Conservation (phyloP, 2,888 invertebrate genomes). For the Drosophila pseudotakahashii region DNA sequence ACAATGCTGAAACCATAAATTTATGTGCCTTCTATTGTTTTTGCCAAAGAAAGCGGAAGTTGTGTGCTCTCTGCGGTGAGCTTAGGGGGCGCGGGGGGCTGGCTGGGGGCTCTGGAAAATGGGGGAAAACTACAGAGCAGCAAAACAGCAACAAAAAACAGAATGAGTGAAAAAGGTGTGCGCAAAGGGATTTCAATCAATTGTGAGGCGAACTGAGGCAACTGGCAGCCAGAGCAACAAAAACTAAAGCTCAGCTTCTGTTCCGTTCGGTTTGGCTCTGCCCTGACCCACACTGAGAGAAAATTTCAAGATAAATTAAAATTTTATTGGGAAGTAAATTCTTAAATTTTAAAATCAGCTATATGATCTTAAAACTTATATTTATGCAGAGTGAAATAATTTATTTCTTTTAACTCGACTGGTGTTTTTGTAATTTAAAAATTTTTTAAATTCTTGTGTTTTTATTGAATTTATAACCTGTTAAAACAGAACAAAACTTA, state of each 20-base stretch:
- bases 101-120: not conserved
- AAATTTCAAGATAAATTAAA: too few relatives aligned
- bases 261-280: constrained; percentile 26
- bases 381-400: too few relatives aligned
- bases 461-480: too few relatives aligned
- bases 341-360: too few relatives aligned
- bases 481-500: not conserved
- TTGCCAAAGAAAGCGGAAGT: constrained; percentile 79
- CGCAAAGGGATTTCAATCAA: constrained; percentile 80
- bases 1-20: constrained; percentile 81
- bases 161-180: constrained; percentile 69
- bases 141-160: constrained; percentile 42
- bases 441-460: too few relatives aligned
- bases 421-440: too few relatives aligned
- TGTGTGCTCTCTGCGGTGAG: constrained; percentile 72
- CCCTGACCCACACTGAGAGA: constrained; percentile 10
- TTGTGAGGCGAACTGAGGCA: constrained; percentile 65
- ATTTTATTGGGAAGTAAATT: too few relatives aligned
- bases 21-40: constrained; percentile 81
- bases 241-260: constrained; percentile 67
- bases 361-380: too few relatives aligned
- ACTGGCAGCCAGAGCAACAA: constrained; percentile 57
- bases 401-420: too few relatives aligned
- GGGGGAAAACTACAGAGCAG: constrained; percentile 44
- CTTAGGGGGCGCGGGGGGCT: constrained; percentile 32